Evolutionary conservation across 2,888 invertebrate species (phyloP).

Genomic region (Eupithecia subumbrata): DNA sequence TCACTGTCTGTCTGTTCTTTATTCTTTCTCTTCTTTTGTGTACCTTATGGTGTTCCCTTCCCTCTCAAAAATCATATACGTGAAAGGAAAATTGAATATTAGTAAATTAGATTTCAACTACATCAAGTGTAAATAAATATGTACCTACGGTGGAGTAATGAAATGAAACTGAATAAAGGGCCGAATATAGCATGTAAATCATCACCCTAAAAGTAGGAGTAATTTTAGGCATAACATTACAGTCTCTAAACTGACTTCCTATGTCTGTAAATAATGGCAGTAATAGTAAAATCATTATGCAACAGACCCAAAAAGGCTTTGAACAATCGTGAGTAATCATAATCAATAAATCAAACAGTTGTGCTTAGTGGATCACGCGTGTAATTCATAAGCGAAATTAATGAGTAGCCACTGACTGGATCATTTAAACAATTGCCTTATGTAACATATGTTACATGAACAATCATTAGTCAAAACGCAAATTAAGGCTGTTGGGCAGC

Average conservation of each 20-base stretch:
- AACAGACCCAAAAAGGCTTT: constrained; percentile 7
- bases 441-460: constrained; percentile 17
- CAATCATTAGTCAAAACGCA: constrained; percentile 25
- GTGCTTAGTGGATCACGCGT: constrained; percentile 20
- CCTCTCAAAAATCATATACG: too few relatives aligned
- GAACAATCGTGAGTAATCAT: constrained; percentile 1
- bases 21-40: too few relatives aligned
- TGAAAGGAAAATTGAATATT: too few relatives aligned
- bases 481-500: constrained; percentile 5
- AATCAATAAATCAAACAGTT: constrained; percentile 24
- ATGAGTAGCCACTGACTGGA: constrained; percentile 21
- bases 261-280: not conserved
- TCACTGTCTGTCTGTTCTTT: too few relatives aligned
- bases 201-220: too few relatives aligned
- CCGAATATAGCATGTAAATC: too few relatives aligned
- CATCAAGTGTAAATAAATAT: too few relatives aligned
- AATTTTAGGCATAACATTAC: not conserved
- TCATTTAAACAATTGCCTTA: constrained; percentile 27
- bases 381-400: constrained; percentile 26
- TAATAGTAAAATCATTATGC: not conserved
- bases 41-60: too few relatives aligned
- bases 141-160: too few relatives aligned
- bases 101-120: too few relatives aligned
- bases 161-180: too few relatives aligned
- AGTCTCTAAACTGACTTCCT: not conserved